Conservation (phyloP, 2,113 vertebrate species). For the Nanorana parkeri region DNA sequence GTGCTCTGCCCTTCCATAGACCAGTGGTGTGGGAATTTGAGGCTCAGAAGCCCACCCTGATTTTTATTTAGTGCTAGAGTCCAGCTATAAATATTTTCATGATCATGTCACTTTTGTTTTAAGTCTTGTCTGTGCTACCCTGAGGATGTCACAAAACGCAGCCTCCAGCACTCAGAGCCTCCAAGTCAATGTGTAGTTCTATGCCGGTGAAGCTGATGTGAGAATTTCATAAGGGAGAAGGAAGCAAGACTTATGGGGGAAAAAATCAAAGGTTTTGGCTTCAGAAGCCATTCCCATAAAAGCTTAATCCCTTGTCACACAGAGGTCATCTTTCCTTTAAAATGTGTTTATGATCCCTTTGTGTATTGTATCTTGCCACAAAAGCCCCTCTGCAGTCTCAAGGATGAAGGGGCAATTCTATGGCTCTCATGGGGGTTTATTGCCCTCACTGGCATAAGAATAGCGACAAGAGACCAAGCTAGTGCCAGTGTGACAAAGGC, state of each 20-base stretch:
- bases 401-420: conserved; percentile 64
- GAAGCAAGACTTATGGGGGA: not conserved
- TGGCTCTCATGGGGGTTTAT: conserved; percentile 69
- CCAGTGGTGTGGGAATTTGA: too few species aligned
- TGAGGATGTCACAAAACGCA: not conserved
- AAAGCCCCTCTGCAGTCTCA: conserved; percentile 65
- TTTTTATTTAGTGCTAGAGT: too few species aligned
- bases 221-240: conserved; percentile 7
- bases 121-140: not conserved
- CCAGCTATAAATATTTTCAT: too few species aligned
- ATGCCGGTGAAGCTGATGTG: not conserved
- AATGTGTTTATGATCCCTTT: conserved; percentile 70
- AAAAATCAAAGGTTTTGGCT: conserved; percentile 64
- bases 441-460: conserved; percentile 73
- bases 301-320: conserved; percentile 67
- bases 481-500: conserved; percentile 61
- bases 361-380: conserved; percentile 72
- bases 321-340: conserved; percentile 71
- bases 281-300: conserved; percentile 70
- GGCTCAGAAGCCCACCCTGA: too few species aligned
- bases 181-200: not conserved
- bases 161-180: too few species aligned
- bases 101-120: not conserved
- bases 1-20: too few species aligned
- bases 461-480: conserved; percentile 64